Conservation (phyloP, 2,888 invertebrate genomes). For the Trichogramma evanescens region DNA sequence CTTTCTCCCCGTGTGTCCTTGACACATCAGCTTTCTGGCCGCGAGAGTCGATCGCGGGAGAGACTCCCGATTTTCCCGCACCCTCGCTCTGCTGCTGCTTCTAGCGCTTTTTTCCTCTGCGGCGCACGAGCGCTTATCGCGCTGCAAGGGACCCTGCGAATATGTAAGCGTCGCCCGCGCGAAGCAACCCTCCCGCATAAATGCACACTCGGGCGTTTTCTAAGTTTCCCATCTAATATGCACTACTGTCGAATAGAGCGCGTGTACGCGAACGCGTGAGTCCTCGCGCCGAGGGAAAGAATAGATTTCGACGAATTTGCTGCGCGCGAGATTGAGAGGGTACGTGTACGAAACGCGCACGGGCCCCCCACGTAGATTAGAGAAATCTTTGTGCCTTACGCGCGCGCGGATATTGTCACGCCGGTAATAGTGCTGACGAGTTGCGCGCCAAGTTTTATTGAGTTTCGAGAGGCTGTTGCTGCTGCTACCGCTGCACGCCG, state of each 20-base stretch:
- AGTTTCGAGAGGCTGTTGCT: not conserved
- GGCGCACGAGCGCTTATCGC: conserved; percentile 15
- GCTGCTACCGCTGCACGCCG: not conserved
- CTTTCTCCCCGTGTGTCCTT: conserved; percentile 8
- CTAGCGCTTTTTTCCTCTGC: not conserved
- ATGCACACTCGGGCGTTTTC: conserved; percentile 18
- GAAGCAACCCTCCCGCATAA: conserved; percentile 11
- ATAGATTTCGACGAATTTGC: conserved; percentile 11
- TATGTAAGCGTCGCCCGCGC: not conserved
- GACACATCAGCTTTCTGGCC: conserved; percentile 19
- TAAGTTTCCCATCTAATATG: not conserved
- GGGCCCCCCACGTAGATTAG: too few species aligned
- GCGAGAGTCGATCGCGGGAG: conserved; percentile 15
- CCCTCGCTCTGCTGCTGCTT: not conserved
- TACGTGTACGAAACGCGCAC: not conserved
- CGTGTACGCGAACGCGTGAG: not conserved
- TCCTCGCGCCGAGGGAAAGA: conserved; percentile 16
- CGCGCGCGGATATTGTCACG: conserved; percentile 12
- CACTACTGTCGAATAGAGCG: not conserved
- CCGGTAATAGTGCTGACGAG: conserved; percentile 4
- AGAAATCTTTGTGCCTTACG: too few species aligned
- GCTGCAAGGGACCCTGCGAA: not conserved
- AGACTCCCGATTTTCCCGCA: conserved; percentile 20
- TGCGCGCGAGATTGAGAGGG: conserved; percentile 16
- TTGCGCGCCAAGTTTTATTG: conserved; percentile 2